These are phyloP conservation scores for Linurgus olivaceus DNA, from an alignment of 2,797 vertebrate genomes.

Conservation along the genomic window DNA sequence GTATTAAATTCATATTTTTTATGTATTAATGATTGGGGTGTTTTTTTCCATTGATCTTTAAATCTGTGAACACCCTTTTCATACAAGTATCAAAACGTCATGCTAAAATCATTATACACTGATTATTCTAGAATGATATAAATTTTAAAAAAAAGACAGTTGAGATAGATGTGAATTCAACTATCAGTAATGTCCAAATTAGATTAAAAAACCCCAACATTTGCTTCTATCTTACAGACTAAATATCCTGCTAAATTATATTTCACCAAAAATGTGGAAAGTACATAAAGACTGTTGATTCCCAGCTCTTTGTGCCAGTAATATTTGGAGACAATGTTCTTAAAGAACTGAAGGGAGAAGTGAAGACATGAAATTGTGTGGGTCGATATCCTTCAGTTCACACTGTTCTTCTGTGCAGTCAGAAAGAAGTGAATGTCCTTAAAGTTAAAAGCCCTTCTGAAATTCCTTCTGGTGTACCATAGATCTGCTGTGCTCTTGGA, in stretches of 20 bases:
- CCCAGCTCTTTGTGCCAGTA: not conserved
- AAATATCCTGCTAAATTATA: not conserved
- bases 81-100: not conserved
- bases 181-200: not conserved
- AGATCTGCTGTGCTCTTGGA: not conserved
- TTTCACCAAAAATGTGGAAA: not conserved
- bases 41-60: not conserved
- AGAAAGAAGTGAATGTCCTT: not conserved
- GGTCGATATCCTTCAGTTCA: not conserved
- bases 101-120: not conserved
- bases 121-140: not conserved
- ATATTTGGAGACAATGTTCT: not conserved
- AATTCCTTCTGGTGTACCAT: not conserved
- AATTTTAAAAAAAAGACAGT: not conserved
- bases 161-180: not conserved
- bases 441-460: not conserved
- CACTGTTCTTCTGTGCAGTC: not conserved
- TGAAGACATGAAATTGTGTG: not conserved
- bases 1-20: not conserved
- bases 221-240: not conserved
- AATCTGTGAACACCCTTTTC: not conserved
- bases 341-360: not conserved
- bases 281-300: not conserved
- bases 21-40: not conserved
- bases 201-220: fast-evolving